Conservation (phyloP, 2,888 invertebrate genomes). For the Archaeoteleia sp. region DNA sequence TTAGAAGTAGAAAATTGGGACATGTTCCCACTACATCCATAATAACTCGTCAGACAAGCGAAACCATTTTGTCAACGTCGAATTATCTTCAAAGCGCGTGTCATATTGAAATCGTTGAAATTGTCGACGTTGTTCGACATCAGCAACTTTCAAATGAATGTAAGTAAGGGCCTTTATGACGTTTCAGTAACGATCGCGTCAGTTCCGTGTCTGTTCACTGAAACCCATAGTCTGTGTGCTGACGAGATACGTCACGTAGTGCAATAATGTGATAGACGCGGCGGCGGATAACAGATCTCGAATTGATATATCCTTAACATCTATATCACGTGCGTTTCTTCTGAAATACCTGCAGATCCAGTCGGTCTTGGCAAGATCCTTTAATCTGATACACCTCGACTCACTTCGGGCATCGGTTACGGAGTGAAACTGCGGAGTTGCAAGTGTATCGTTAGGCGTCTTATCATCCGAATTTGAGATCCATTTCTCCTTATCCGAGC, state of each 20-base stretch:
- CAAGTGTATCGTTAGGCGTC: constrained; percentile 63
- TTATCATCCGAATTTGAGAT: constrained; percentile 54
- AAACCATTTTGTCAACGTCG: no score
- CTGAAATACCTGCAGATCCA: constrained; percentile 27
- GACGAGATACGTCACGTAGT: constrained; percentile 39
- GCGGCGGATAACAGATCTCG: constrained; percentile 33
- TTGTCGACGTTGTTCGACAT: no score
- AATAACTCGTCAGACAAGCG: no score
- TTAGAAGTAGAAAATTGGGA: no score
- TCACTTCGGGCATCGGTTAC: constrained; percentile 40
- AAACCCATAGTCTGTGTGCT: constrained; percentile 20
- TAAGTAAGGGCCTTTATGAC: no score
- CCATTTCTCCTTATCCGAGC: constrained; percentile 32
- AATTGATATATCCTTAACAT: constrained; percentile 46
- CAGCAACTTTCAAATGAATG: no score
- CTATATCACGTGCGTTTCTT: constrained; percentile 44
- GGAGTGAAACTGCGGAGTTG: constrained; percentile 64
- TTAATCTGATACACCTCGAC: constrained; percentile 36
- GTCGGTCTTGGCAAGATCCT: constrained; percentile 47
- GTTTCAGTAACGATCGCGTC: constrained; percentile 16
- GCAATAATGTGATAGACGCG: constrained; percentile 44
- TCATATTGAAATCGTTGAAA: no score
- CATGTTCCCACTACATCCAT: no score
- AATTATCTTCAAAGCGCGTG: no score
- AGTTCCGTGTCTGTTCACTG: constrained; percentile 26